phyloP scores from a whole-genome alignment of 2,888 invertebrate species.

The Melitaea athalia region DNA sequence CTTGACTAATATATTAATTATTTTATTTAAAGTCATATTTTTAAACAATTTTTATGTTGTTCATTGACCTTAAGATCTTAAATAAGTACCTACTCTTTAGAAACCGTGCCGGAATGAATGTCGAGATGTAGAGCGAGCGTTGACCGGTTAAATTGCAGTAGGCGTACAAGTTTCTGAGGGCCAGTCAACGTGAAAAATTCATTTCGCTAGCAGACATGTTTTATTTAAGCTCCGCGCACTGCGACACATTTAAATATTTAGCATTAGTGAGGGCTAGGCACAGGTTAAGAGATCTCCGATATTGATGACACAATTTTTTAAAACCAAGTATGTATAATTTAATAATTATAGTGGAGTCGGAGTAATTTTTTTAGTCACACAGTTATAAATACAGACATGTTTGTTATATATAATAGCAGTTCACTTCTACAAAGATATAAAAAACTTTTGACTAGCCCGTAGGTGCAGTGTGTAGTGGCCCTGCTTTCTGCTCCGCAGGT shows the following conservation, averaged over 20 bases:
- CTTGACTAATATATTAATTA: too few species aligned
- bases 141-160: constrained; percentile 38
- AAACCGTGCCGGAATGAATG: constrained; percentile 30
- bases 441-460: too few species aligned
- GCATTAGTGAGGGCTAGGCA: constrained; percentile 46
- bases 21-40: background rate
- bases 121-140: constrained; percentile 37
- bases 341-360: too few species aligned
- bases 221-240: constrained; percentile 72
- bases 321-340: too few species aligned
- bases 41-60: constrained; percentile 23
- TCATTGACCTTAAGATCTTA: constrained; percentile 35
- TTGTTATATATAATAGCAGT: too few species aligned
- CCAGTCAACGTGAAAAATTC: constrained; percentile 67
- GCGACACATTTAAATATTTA: constrained; percentile 74
- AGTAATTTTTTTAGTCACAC: too few species aligned
- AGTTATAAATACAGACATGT: too few species aligned
- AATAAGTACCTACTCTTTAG: constrained; percentile 37
- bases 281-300: constrained; percentile 17
- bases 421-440: too few species aligned
- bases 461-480: too few species aligned
- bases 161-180: constrained; percentile 35
- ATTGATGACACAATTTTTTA: constrained; percentile 1
- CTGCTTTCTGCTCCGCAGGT: too few species aligned
- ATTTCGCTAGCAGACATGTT: constrained; percentile 64